Evolutionary conservation across 2,797 vertebrate species (phyloP).

Genomic region (Oreonectes daqikongensis): DNA sequence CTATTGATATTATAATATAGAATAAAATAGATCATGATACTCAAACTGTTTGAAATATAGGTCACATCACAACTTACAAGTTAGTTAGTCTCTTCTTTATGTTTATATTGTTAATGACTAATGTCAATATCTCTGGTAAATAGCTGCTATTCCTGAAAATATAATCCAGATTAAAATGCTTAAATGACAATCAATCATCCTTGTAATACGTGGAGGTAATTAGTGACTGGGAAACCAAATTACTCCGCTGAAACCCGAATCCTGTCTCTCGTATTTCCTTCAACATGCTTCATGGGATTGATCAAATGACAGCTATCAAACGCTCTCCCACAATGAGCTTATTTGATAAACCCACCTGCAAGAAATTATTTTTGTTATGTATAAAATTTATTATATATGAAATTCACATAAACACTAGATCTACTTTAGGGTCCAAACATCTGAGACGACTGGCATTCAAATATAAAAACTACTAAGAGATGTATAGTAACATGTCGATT

Average conservation of each 20-base stretch:
- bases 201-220: slow-evolving; percentile 85
- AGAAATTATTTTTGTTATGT: neutral
- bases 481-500: too few species aligned
- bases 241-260: slow-evolving; percentile 86
- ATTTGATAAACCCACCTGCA: slow-evolving; percentile 28
- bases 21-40: neutral
- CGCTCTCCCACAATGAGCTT: slow-evolving; percentile 58
- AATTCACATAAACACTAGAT: too few species aligned
- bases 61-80: slow-evolving; percentile 3
- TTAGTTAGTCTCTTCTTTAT: neutral
- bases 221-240: slow-evolving; percentile 86
- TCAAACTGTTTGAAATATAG: neutral
- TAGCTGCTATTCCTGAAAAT: slow-evolving; percentile 60
- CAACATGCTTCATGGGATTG: slow-evolving; percentile 81
- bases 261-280: slow-evolving; percentile 80
- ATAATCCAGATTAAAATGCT: slow-evolving; percentile 77
- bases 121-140: slow-evolving; percentile 23
- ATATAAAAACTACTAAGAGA: too few species aligned
- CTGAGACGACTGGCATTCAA: too few species aligned
- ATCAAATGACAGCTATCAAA: slow-evolving; percentile 85
- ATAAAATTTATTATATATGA: too few species aligned
- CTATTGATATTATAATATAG: neutral
- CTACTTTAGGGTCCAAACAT: too few species aligned
- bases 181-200: slow-evolving; percentile 88
- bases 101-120: neutral